Conservation (phyloP, 1,140 invertebrate species). For the Solenopsis fugax region DNA sequence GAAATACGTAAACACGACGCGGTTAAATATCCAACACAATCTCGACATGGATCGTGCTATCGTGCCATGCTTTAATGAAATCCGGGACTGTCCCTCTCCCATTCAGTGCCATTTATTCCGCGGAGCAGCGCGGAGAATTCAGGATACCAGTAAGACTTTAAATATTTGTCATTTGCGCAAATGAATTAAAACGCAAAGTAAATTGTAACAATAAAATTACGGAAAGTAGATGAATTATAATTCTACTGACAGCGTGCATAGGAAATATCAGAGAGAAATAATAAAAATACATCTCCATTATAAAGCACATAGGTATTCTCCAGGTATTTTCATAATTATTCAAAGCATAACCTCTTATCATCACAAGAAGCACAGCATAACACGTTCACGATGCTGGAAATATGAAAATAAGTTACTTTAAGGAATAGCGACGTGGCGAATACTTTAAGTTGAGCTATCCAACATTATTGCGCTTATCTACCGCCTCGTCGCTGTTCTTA, state of each 20-base stretch:
- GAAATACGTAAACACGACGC: conserved; percentile 36
- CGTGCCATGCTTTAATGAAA: conserved; percentile 50
- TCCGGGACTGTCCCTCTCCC: conserved; percentile 5
- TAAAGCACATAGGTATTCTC: not conserved
- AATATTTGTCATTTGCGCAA: conserved; percentile 41
- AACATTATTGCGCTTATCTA: not conserved
- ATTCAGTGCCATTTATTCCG: conserved; percentile 34
- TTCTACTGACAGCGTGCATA: not conserved
- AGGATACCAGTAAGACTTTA: conserved; percentile 5
- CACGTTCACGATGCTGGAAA: not conserved
- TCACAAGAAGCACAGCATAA: not conserved
- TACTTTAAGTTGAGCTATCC: not conserved
- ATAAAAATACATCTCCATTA: not conserved
- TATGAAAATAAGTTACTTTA: not conserved
- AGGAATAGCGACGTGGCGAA: not conserved
- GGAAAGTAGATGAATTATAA: not conserved
- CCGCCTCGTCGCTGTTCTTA: not conserved
- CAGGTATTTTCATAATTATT: conserved; percentile 1
- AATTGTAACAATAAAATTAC: not conserved
- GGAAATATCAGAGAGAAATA: not conserved
- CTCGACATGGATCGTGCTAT: conserved; percentile 22
- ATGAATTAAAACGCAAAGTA: conserved; percentile 5
- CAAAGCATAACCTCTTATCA: not conserved
- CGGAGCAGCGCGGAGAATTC: not conserved
- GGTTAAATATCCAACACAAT: conserved; percentile 41